Base-by-base conservation (phyloP, 2,888 invertebrate genomes). In the Cephus pulcher region DNA sequence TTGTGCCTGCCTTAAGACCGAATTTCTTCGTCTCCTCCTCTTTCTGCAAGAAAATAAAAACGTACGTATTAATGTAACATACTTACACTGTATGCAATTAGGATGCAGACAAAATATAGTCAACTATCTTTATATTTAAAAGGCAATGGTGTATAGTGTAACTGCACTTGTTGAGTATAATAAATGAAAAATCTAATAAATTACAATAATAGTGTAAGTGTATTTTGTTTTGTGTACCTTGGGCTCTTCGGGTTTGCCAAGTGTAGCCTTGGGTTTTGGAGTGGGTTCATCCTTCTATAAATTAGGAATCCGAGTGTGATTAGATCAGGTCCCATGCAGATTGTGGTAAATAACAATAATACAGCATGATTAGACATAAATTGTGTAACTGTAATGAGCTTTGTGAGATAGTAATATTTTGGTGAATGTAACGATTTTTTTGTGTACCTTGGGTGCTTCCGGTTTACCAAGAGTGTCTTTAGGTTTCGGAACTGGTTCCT, bases 11-110 rank as follows among this genome's bases (percentile, higher is more conserved):
- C 69, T 87, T 90, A n/a, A 89, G 84, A 75, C 89, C 87, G 12
- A 86, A 79, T 77, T 88, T 90, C 40, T 87, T 85, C 4, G 84
- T 79, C 56, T 86, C 88, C 69, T 89, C 89, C 68, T 89, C 90
- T 71, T 88, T 87, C 90, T 91, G 89, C 33, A 84, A 88, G 82
- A 69, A 86, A 81, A 85, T 80, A 70, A 76, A 82, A 83, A 84
- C 76, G 23, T 23, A 56, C 2, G 2, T 56, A 23, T 23, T 23
- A 40, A 56, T 23, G 2, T 23, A 23, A 56, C 56, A 40, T 15
- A 40, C 4, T 40, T 4, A 40, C 40, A 56, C 23, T 56, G 56
- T 9, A 15, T 56, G 2, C 56, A 9, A 23, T 56, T 23, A 56
- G 56, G 23, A 9, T 23, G 23, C 23, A 56, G 23, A 23, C 4